phyloP scores from a whole-genome alignment of 2,797 vertebrate species.

The Coendou prehensilis region DNA sequence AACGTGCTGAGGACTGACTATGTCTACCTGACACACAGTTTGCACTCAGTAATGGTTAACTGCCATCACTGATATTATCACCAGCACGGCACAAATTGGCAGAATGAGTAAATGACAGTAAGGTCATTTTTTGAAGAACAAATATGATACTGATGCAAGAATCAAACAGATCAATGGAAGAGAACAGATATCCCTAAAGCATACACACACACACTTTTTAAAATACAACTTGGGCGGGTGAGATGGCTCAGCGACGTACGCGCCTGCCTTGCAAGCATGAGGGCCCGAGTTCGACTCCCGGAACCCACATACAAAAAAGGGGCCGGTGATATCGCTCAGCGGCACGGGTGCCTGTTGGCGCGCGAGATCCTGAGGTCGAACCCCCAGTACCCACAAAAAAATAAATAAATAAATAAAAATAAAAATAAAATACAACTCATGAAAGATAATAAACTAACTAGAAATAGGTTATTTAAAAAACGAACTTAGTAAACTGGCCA shows the following conservation, averaged over 20 bases:
- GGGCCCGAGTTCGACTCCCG: too few relatives aligned
- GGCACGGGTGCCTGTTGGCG: too few relatives aligned
- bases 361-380: too few relatives aligned
- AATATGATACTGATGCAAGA: neutral
- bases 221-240: too few relatives aligned
- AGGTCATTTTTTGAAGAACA: neutral
- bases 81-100: neutral
- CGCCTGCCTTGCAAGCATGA: too few relatives aligned
- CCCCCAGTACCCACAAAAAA: too few relatives aligned
- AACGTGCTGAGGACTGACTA: neutral
- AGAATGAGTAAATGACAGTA: neutral
- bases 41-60: too few relatives aligned
- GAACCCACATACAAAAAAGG: too few relatives aligned
- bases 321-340: too few relatives aligned
- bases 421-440: slow-evolving; percentile 17
- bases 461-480: slow-evolving; percentile 57
- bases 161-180: neutral
- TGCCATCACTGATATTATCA: too few relatives aligned
- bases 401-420: too few relatives aligned
- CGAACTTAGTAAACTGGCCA: neutral
- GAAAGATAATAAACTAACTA: slow-evolving; percentile 28
- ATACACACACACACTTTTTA: neutral
- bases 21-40: neutral
- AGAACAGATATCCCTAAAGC: neutral
- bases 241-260: too few relatives aligned